Base-by-base conservation (phyloP, 2,888 invertebrate genomes). In the Dolichomitus sp. region DNA sequence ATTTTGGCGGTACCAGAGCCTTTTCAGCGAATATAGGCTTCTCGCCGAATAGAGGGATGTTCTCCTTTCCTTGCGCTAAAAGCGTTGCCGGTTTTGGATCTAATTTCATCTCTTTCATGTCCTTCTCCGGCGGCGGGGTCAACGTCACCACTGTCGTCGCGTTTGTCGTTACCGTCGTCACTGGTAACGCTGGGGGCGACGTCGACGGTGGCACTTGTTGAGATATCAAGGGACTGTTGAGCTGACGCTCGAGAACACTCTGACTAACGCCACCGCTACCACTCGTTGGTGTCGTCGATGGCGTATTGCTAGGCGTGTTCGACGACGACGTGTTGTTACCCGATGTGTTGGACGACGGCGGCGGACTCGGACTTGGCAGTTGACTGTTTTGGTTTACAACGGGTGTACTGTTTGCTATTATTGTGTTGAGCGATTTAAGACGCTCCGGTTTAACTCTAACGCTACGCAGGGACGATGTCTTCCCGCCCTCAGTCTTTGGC, bases 381-480 rank as follows among this genome's bases (percentile, higher is more conserved):
- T 90, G 90, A 78, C 65, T 88, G 75, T 87, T 80, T 87, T 90
- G 90, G 74, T 90, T 88, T 27, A 48, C 52, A 23, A 78, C 79
- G 40, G 91, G 85, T 63, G 88, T 84, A 23, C 87, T 90, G 68
- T 86, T 88, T n/a, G 93, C 91, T 84, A 92, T 92, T 81, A 92
- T 92, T 59, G 93, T 93, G 83, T 92, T 93, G 42, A 93, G 80
- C 3, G 93, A 93, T 84, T 93, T 93, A 30, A 93, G 91, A 19
- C 95, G 93, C 84, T 95, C 95, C 0, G 96, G 95, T 91, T 97
- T 97, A 0, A 96, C 96, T 9, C 97, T 94, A 40, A 97, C 96
- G 50, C 96, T 96, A 52, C 97, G 95, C 66, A 95, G 88, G 4
- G 95, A 95, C 14, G 95, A 95, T 0, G 94, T 93, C 87, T 95